Evolutionary conservation across 2,888 invertebrate genomes (phyloP), one percentile per base, ranked within the genome.

Genomic region (Ischnura elegans): DNA sequence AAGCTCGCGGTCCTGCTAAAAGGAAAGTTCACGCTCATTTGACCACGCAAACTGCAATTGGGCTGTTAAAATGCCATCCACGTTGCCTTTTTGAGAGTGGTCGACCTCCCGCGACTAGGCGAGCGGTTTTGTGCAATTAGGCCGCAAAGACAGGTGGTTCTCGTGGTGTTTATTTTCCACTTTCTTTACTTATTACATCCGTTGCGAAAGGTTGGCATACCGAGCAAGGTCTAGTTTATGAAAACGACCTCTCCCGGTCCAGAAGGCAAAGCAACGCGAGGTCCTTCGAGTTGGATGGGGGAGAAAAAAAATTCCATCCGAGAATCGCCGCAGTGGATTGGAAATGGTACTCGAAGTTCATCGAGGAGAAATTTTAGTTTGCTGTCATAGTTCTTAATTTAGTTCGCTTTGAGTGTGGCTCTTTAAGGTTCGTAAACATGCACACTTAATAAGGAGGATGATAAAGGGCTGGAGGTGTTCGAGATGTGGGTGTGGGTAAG

Each of bases 41-140:
- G n/a, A 61, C 61, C n/a, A 61, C n/a, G 10, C 36, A 76, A 76
- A 76, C 76, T 76, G 36, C 76, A 76, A 36, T 76, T 76, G 76
- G 76, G 29, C 76, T n/a, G 76, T 76, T 76, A 76, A 76, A 76
- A 76, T 76, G 76, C 76, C 76, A 36, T 36, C 76, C 76, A 76
- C 13, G 25, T 36, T 36, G 36, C 76, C 76, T 76, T 76, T 76
- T 76, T 76, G 29, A 76, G 13, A 36, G 29, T 13, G 76, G 76
- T 36, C 61, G 76, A 76, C 76, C 76, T 76, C 76, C 36, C 36
- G 36, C 13, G 0, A 36, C 13, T n/a, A 61, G 25, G 16, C 8
- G 36, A 76, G 10, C 76, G 76, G n/a, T 76, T 76, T 29, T 36
- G 29, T 76, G 76, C 36, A 76, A 76, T n/a, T 76, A 29, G 10